phyloP scores from a whole-genome alignment of 53 echinoderm and acorn worm genomes.

The Antedon mediterranea region DNA sequence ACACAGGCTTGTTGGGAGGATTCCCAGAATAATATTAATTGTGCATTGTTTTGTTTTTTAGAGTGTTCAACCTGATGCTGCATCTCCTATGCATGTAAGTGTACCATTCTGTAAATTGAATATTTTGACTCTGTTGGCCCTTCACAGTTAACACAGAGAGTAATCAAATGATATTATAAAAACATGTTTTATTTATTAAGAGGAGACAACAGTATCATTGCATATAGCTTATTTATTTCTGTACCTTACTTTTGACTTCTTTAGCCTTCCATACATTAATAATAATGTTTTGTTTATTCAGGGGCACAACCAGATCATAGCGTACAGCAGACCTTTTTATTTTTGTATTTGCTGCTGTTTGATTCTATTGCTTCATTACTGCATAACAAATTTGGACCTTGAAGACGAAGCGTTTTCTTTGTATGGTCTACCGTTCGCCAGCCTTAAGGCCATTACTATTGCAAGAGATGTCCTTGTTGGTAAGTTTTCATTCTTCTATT shows the following conservation, averaged over 20 bases:
- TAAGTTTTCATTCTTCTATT: constrained; percentile 13
- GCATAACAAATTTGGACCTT: constrained; percentile 40
- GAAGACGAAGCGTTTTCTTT: constrained; percentile 46
- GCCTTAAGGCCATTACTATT: constrained; percentile 38
- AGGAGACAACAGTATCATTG: too few relatives aligned
- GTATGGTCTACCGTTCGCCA: constrained; percentile 48
- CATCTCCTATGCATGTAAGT: constrained; percentile 99
- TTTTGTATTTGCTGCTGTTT: constrained; percentile 79
- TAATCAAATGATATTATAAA: too few relatives aligned
- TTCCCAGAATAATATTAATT: too few relatives aligned
- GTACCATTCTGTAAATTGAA: too few relatives aligned
- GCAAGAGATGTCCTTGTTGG: constrained; percentile 48
- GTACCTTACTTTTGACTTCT: too few relatives aligned
- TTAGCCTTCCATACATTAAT: too few relatives aligned
- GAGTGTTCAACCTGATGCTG: constrained; percentile 99
- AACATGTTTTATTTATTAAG: too few relatives aligned
- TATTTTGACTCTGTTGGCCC: too few relatives aligned
- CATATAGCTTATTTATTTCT: too few relatives aligned
- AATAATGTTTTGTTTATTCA: constrained; percentile 11
- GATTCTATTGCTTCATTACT: constrained; percentile 71
- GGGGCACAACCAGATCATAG: constrained; percentile 99
- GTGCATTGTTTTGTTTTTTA: constrained; percentile 23
- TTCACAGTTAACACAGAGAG: too few relatives aligned
- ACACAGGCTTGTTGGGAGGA: too few relatives aligned
- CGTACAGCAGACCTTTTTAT: constrained; percentile 94